phyloP scores from a whole-genome alignment of 2,113 vertebrate genomes.

The Cariama cristata region DNA sequence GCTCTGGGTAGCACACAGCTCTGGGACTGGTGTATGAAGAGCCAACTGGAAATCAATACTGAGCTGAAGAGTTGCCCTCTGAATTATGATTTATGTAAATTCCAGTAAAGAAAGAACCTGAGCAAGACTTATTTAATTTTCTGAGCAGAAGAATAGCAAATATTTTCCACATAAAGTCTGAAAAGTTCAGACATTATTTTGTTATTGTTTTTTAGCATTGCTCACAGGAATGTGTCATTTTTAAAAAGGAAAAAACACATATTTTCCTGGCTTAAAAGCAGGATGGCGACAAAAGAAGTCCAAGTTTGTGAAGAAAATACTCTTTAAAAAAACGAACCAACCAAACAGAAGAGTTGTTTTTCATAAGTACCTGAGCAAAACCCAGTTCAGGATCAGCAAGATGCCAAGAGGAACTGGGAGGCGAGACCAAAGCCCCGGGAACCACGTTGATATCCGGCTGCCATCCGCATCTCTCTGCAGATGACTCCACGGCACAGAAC shows the following conservation, averaged over 20 bases:
- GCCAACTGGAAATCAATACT: not conserved
- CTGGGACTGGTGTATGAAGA: not conserved
- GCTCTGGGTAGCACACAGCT: not conserved
- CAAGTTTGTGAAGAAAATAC: not conserved
- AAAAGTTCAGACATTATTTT: not conserved
- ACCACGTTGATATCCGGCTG: not conserved
- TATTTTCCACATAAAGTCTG: conserved; percentile 10
- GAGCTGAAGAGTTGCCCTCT: not conserved
- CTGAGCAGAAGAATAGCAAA: not conserved
- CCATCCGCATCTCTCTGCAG: not conserved
- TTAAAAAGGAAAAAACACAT: not conserved
- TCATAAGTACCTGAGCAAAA: not conserved
- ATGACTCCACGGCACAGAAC: not conserved
- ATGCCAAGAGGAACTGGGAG: not conserved
- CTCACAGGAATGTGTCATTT: not conserved
- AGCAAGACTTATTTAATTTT: not conserved
- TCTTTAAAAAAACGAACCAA: not conserved
- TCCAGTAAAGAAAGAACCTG: not conserved
- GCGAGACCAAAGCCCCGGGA: not conserved
- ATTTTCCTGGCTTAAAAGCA: conserved; percentile 13
- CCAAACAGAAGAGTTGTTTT: not conserved
- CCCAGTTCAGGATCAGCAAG: not conserved
- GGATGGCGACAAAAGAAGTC: not conserved
- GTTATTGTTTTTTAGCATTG: not conserved
- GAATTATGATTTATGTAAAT: not conserved